Evolutionary conservation across 1,140 invertebrate species (phyloP).

Genomic region (Adelges cooleyi): DNA sequence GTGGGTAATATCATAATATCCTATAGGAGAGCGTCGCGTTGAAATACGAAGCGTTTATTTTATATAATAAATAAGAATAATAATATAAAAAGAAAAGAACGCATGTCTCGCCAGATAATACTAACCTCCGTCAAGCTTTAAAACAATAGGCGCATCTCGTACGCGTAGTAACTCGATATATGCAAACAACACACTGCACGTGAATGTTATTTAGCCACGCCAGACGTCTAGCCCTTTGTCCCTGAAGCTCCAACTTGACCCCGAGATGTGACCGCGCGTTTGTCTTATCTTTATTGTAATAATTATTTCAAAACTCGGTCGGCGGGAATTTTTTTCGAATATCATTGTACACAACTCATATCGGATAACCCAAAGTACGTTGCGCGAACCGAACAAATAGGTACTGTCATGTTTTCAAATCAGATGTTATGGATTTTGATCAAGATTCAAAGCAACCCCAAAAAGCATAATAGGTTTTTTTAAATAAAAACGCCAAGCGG

Average conservation of each 20-base stretch:
- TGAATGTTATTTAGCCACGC: not conserved
- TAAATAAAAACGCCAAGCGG: no score
- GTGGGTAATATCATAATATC: no score
- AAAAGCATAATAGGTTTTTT: no score
- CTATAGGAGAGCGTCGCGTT: no score
- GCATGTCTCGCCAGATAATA: slow-evolving; percentile 15
- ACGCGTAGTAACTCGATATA: slow-evolving; percentile 13
- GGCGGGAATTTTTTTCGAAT: no score
- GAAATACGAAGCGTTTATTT: not conserved
- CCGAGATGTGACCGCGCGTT: no score
- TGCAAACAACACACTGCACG: slow-evolving; percentile 4
- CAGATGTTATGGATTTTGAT: no score
- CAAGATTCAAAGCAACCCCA: no score
- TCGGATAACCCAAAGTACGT: not conserved
- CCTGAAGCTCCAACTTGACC: slow-evolving; percentile 18
- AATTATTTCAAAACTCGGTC: not conserved
- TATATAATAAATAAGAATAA: not conserved
- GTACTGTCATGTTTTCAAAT: no score
- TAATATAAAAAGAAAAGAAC: not conserved
- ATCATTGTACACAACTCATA: no score
- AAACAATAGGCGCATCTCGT: slow-evolving; percentile 8
- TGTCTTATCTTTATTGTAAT: slow-evolving; percentile 2
- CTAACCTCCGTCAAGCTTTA: not conserved
- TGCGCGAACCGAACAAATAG: no score
- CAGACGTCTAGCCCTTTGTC: slow-evolving; percentile 24